phyloP scores from a whole-genome alignment of 2,888 invertebrate genomes.

The Palloptera scutellata region DNA sequence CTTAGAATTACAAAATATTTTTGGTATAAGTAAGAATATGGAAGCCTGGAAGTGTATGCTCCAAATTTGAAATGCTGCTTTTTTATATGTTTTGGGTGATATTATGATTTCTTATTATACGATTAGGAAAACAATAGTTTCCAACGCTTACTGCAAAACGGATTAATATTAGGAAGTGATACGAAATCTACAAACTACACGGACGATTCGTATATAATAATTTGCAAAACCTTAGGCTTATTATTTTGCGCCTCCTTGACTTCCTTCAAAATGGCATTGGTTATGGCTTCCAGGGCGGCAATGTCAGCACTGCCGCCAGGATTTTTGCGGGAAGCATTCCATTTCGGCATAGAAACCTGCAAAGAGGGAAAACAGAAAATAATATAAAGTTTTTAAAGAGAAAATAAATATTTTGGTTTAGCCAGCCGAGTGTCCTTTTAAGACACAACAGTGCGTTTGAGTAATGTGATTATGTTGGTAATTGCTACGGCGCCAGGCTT shows the following conservation, averaged over 20 bases:
- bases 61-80: background rate
- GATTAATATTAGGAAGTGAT: background rate
- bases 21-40: no score
- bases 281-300: conserved; percentile 66
- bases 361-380: conserved; percentile 18
- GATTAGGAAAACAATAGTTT: no score
- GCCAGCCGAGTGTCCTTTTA: no score
- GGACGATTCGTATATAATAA: conserved; percentile 89
- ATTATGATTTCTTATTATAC: background rate
- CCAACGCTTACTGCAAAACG: background rate
- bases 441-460: no score
- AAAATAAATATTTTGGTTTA: no score
- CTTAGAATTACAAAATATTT: no score
- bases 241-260: conserved; percentile 71
- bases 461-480: no score
- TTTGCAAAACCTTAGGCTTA: conserved; percentile 73
- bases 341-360: conserved; percentile 78
- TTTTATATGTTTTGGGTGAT: background rate
- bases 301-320: conserved; percentile 73
- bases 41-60: background rate
- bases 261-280: conserved; percentile 72
- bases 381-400: no score
- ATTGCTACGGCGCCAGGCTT: no score
- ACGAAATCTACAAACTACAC: conserved; percentile 66
- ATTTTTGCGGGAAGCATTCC: conserved; percentile 60